These are phyloP conservation scores for Montipora foliosa DNA, from an alignment of 64 coral and sea anemone genomes.

Conservation along the genomic window DNA sequence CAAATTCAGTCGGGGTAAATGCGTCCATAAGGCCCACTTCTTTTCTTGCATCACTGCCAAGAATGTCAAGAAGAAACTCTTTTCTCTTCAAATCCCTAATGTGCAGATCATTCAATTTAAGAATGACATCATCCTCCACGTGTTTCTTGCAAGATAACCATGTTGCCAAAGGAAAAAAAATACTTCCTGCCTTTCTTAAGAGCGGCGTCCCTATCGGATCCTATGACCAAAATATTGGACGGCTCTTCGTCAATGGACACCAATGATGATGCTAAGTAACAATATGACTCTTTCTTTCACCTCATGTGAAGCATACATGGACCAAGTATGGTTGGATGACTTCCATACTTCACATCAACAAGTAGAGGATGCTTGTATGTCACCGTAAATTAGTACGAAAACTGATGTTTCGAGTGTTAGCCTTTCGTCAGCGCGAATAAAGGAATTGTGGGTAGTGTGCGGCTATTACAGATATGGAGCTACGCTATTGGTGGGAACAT, in stretches of 20 bases:
- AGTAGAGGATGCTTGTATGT: conserved; percentile 65
- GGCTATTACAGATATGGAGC: no score
- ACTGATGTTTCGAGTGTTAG: no score
- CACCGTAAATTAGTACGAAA: not conserved
- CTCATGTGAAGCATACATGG: conserved; percentile 55
- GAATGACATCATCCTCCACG: not conserved
- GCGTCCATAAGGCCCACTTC: conserved; percentile 25
- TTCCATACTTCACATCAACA: conserved; percentile 22
- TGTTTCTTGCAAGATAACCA: conserved; percentile 24
- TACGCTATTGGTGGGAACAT: no score
- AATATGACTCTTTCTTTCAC: conserved; percentile 23
- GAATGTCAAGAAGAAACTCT: not conserved
- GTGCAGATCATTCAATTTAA: no score
- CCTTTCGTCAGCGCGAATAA: no score
- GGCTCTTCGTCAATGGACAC: conserved; percentile 41
- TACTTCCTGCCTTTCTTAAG: conserved; percentile 30
- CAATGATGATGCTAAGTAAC: conserved; percentile 43
- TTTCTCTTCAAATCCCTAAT: no score
- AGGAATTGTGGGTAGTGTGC: no score
- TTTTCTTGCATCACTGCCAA: conserved; percentile 30
- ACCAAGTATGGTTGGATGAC: conserved; percentile 62
- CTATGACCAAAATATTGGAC: conserved; percentile 25
- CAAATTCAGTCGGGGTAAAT: not conserved
- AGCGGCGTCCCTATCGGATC: conserved; percentile 55
- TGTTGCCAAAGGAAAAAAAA: not conserved